A percentile compares a stretch with the other conserved stretches of the same genome.
These are phyloP conservation scores for Gonioctena quinquepunctata DNA, from an alignment of 1,140 invertebrate genomes.

Conservation along the genomic window DNA sequence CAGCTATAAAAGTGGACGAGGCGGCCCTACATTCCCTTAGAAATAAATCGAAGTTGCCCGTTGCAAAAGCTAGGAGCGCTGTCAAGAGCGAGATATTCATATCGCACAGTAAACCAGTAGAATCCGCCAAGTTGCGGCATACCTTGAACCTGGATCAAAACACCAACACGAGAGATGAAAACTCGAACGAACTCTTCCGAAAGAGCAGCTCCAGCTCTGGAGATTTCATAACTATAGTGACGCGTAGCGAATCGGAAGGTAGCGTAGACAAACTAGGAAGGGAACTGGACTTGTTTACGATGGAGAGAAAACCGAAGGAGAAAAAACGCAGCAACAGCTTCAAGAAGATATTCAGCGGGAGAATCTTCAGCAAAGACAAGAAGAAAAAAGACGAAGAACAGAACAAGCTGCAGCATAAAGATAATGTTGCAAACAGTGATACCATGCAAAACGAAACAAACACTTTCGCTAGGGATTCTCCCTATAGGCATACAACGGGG, in stretches of 20 bases:
- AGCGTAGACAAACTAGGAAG: constrained; percentile 44
- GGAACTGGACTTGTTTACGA: constrained; percentile 43
- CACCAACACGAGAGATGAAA: constrained; percentile 33
- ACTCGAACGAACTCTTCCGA: constrained; percentile 29
- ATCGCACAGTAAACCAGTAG: background rate
- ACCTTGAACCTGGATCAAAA: constrained; percentile 23
- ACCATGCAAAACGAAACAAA: constrained; percentile 47
- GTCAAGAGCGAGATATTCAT: constrained; percentile 28
- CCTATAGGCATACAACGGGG: constrained; percentile 39
- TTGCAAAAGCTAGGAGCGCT: constrained; percentile 17
- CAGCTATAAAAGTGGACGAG: constrained; percentile 12
- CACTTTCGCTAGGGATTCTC: constrained; percentile 39
- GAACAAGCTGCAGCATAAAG: constrained; percentile 33
- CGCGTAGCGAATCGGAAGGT: constrained; percentile 43
- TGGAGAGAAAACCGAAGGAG: constrained; percentile 43
- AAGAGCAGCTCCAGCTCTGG: constrained; percentile 31
- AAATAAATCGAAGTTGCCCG: constrained; percentile 23
- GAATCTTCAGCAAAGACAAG: constrained; percentile 45
- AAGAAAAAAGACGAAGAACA: constrained; percentile 44
- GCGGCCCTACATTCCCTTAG: constrained; percentile 29
- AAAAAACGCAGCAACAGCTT: constrained; percentile 50
- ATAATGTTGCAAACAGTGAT: constrained; percentile 35
- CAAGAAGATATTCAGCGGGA: constrained; percentile 38
- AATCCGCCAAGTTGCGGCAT: constrained; percentile 2
- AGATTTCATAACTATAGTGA: constrained; percentile 34